Evolutionary conservation across 2,797 vertebrate species (phyloP).

Genomic region (Gymnoscopelus microlampas): DNA sequence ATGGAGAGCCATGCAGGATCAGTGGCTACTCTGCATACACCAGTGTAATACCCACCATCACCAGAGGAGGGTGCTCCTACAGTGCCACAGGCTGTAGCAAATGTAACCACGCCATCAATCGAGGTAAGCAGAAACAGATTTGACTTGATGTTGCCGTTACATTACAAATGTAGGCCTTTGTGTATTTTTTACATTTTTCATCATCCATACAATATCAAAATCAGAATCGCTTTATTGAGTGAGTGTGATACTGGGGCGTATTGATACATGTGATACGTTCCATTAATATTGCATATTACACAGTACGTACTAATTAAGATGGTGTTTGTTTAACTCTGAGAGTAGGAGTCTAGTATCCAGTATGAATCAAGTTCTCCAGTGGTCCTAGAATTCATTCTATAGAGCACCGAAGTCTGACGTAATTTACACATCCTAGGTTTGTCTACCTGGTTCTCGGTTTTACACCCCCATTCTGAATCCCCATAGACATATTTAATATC

Average conservation of each 20-base stretch:
- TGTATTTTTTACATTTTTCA: not conserved
- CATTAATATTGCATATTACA: no score
- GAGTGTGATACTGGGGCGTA: not conserved
- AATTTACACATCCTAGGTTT: no score
- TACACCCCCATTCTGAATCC: no score
- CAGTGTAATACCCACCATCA: constrained; percentile 83
- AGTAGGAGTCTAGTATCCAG: no score
- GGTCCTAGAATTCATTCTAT: no score
- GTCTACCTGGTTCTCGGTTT: no score
- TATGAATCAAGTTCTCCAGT: no score
- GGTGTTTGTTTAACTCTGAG: no score
- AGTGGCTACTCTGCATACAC: constrained; percentile 85
- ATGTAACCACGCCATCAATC: constrained; percentile 89
- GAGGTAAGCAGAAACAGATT: constrained; percentile 82
- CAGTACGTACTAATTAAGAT: no score
- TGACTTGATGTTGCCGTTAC: not conserved
- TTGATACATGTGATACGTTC: no score
- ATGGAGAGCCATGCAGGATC: constrained; percentile 86
- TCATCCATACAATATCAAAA: not conserved
- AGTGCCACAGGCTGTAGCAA: constrained; percentile 80
- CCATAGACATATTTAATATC: no score
- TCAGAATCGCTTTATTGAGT: not conserved
- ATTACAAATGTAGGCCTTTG: not conserved
- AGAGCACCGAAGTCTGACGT: no score
- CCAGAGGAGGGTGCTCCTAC: constrained; percentile 84